These are phyloP conservation scores for Colletes gigas DNA, from an alignment of 1,140 invertebrate species.

Conservation along the genomic window DNA sequence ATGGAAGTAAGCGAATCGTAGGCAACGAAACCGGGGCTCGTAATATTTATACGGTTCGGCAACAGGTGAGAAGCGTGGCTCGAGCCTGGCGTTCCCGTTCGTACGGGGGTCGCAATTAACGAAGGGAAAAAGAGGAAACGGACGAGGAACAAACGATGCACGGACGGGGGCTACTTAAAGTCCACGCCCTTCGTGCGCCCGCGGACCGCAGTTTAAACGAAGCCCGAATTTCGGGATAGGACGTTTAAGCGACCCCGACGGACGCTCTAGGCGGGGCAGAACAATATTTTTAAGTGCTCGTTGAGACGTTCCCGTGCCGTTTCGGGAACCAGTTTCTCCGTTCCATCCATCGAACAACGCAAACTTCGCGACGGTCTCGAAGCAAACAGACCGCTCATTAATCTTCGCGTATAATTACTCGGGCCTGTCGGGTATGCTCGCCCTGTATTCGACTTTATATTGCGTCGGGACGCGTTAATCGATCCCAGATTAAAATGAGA, in stretches of 20 bases:
- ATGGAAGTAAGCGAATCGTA: conserved; percentile 55
- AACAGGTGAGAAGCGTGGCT: conserved; percentile 65
- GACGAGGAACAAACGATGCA: conserved; percentile 22
- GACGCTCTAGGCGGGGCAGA: conserved; percentile 57
- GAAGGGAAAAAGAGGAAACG: conserved; percentile 16
- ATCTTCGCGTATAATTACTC: conserved; percentile 53
- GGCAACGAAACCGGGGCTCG: conserved; percentile 14
- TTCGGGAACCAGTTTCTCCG: background rate
- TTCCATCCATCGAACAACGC: conserved; percentile 5
- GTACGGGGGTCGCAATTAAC: conserved; percentile 48
- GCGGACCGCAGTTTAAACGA: conserved; percentile 18
- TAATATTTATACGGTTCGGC: conserved; percentile 63
- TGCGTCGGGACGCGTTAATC: background rate
- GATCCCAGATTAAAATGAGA: conserved; percentile 2
- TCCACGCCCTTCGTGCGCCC: conserved; percentile 39
- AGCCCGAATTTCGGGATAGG: conserved; percentile 32
- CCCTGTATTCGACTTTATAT: conserved; percentile 10
- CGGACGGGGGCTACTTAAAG: conserved; percentile 54
- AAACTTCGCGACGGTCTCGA: conserved; percentile 14
- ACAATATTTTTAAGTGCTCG: conserved; percentile 61
- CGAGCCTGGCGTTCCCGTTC: conserved; percentile 8
- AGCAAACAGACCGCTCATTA: conserved; percentile 48
- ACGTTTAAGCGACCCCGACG: conserved; percentile 40
- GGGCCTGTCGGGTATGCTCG: background rate
- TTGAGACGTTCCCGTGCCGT: conserved; percentile 19